Evolutionary conservation across 2,113 vertebrate species (phyloP), one percentile per base, ranked within the genome.

Genomic region (Vulpes ferrilata): DNA sequence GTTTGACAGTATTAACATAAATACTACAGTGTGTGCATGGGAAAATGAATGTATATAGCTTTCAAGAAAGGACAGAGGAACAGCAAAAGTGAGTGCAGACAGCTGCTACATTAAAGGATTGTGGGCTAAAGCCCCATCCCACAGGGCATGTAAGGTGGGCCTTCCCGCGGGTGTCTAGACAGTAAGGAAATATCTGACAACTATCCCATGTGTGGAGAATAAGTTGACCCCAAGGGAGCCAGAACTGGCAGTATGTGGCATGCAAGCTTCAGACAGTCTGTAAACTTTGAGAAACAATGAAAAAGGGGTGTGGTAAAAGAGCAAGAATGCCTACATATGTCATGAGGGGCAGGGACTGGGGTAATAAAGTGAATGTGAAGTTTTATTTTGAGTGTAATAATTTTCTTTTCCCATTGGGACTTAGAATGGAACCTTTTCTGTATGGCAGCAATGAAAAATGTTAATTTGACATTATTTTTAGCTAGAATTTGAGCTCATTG

Each of bases 351-450:
- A 4, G n/a, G 3, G 13, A 73, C 13, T 9, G 48, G 48, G 20
- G 27, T 71, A 30, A 92, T 35, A 83, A 78, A 27, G 27, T 65
- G 88, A 83, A 76, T 74, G 71, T 67, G 43, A 79, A 55, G 81
- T 73, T 74, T 64, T 23, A 60, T 67, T 94, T 69, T 48, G 69
- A 57, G n/a, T 43, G 5, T 93, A 30, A 20, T 82, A 32, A 74
- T 86, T 96, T 93, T 87, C 6, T 78, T 76, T 6, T 69, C n/a
- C 35, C 22, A 53, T 9, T 88, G 79, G 43, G 35, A 79, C 38
- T 32, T 55, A 25, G 32, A 59, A 65, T 11, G 32, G 76, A 43
- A 48, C 2, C 2, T 64, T 15, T 64, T 94, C 25, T 69, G 6
- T 64, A 48, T 48, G 67, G n/a, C 2, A 76, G 15, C 5, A 35